Evolutionary conservation across 2,888 invertebrate species (phyloP), one percentile per base, ranked within the genome.

Genomic region (Xanthia icteritia): DNA sequence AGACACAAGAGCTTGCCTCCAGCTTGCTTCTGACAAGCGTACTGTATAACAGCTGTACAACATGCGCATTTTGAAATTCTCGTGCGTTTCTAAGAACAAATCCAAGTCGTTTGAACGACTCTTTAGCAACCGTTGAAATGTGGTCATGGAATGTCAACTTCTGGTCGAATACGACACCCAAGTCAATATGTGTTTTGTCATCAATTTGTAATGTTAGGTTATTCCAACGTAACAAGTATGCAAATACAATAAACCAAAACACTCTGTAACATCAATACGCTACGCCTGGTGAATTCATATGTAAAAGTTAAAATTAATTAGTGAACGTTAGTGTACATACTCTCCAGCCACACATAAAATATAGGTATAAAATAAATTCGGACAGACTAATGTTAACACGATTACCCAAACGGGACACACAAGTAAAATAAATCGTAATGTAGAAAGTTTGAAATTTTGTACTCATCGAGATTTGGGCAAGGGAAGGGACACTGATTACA

Each of bases 401-500:
- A 80, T 82, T 78, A 76, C 70, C 63, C 67, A 80, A 84, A 79
- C 79, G 73, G 67, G 76, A 75, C 72, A 81, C 76, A 82, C 78
- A 78, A 83, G 85, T 75, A 79, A 81, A 89, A 87, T 87, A 87
- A 87, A 89, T 82, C 79, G 84, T 75, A 72, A 83, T 76, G 84
- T 80, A 71, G 84, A 87, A 89, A 88, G 87, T 86, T 88, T 88
- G 88, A 87, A 88, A 86, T 89, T 88, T 86, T 80, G 84, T 85
- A 76, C 86, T 79, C 86, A 83, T 86, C 75, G 88, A 86, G 88
- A 89, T 88, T 86, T 76, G 73, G 88, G 85, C 76, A 76, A 76
- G 84, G 87, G 87, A 68, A 61, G 61, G 68, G 68, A 68, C 68
- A 79, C 83, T 89, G 88, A 88, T 89, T 88, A 88, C 88, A 82